Evolutionary conservation across 2,113 vertebrate genomes (phyloP).

Genomic region (Antidorcas marsupialis): DNA sequence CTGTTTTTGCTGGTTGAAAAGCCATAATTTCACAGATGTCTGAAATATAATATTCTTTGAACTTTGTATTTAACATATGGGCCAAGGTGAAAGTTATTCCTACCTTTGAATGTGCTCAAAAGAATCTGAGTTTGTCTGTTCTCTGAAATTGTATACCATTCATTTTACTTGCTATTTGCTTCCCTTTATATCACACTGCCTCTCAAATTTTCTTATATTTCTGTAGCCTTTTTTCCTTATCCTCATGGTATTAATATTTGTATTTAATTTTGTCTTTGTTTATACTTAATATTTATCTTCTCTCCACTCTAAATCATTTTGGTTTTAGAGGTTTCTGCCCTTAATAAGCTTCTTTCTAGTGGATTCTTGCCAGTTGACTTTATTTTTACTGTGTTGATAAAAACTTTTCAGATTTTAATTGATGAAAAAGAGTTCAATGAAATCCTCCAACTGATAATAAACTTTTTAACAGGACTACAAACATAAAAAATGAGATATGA

Average conservation of each 20-base stretch:
- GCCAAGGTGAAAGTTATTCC: not conserved
- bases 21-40: not conserved
- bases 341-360: not conserved
- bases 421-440: not conserved
- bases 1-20: not conserved
- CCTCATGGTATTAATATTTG: not conserved
- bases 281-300: not conserved
- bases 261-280: slow-evolving; percentile 12
- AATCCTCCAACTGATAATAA: not conserved
- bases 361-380: not conserved
- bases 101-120: not conserved
- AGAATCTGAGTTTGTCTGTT: not conserved
- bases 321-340: not conserved
- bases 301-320: not conserved
- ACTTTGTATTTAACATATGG: not conserved
- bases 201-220: not conserved
- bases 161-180: not conserved
- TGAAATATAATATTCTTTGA: not conserved
- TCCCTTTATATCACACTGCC: not conserved
- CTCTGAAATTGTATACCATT: not conserved
- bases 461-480: not conserved
- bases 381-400: not conserved
- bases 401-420: not conserved
- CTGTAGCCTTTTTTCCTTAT: not conserved
- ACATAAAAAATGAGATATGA: not conserved